A percentile compares a stretch with the other conserved stretches of the same genome.
Conservation (phyloP, 1,140 invertebrate genomes). For the Lordiphosa clarofinis region DNA sequence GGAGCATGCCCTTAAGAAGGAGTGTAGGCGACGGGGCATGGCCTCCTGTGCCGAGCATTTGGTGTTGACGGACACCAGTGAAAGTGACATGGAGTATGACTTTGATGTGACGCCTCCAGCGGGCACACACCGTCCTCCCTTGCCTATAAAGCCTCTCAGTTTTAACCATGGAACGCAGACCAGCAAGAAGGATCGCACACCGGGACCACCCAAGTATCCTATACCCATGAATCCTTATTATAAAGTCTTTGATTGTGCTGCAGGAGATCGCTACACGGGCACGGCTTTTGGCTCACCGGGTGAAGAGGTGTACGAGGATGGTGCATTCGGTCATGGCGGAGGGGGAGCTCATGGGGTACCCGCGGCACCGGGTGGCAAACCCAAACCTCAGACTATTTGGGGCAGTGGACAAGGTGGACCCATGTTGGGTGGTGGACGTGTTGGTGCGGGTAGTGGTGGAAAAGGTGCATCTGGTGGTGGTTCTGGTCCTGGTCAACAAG, state of each 20-base stretch:
- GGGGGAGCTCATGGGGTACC: conserved; percentile 33
- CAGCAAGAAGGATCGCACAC: conserved; percentile 22
- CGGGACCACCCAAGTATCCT: conserved; percentile 34
- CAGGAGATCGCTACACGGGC: conserved; percentile 38
- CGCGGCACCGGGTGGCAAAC: conserved; percentile 27
- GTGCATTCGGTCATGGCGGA: conserved; percentile 29
- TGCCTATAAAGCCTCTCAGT: neutral
- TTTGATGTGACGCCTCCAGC: conserved; percentile 65
- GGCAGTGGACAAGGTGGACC: neutral
- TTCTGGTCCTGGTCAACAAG: neutral
- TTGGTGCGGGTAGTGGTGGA: conserved; percentile 15
- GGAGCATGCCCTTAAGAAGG: conserved; percentile 34
- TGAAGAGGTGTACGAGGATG: conserved; percentile 42
- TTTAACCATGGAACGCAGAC: conserved; percentile 55
- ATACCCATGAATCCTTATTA: conserved; percentile 18
- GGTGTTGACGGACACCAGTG: conserved; percentile 65
- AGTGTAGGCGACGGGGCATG: conserved; percentile 47
- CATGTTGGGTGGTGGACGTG: conserved; percentile 26
- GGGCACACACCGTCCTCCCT: conserved; percentile 22
- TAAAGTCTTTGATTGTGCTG: conserved; percentile 40
- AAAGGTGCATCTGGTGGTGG: conserved; percentile 8
- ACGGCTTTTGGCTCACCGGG: conserved; percentile 44
- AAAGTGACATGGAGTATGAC: conserved; percentile 69
- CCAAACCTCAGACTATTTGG: conserved; percentile 12
- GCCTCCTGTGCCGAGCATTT: conserved; percentile 30